Conservation (phyloP, 2,797 vertebrate genomes). For the Diplodus puntazzo region DNA sequence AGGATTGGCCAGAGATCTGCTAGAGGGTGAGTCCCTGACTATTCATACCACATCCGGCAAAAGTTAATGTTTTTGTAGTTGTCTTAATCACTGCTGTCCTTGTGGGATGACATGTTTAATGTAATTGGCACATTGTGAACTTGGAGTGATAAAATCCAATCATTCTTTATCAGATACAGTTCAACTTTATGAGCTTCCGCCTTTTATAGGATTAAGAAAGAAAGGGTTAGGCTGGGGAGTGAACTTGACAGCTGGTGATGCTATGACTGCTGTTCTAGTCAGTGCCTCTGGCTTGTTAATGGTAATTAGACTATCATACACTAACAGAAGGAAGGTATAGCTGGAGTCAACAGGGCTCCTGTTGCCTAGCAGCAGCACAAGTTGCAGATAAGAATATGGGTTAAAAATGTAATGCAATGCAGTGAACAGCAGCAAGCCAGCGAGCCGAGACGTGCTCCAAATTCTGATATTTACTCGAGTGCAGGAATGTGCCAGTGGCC, state of each 20-base stretch:
- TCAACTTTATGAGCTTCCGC: neutral
- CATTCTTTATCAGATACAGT: neutral
- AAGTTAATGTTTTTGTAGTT: neutral
- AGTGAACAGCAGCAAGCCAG: slow-evolving; percentile 42
- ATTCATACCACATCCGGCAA: neutral
- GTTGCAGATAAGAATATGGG: slow-evolving; percentile 71
- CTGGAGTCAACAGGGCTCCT: slow-evolving; percentile 57
- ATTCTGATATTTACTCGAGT: slow-evolving; percentile 56
- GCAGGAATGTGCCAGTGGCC: slow-evolving; percentile 54
- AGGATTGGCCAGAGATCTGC: slow-evolving; percentile 94
- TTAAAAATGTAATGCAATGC: slow-evolving; percentile 73
- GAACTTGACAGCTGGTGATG: slow-evolving; percentile 16
- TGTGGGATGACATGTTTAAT: neutral
- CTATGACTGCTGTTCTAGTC: slow-evolving; percentile 24
- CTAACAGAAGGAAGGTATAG: slow-evolving; percentile 63
- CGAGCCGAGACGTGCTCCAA: slow-evolving; percentile 34
- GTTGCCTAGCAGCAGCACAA: slow-evolving; percentile 82
- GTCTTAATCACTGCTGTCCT: neutral
- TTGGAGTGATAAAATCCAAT: too few species aligned
- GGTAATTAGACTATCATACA: slow-evolving; percentile 52
- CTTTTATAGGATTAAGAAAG: neutral
- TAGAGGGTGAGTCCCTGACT: slow-evolving; percentile 88
- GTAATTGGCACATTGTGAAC: neutral
- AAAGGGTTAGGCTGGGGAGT: neutral
- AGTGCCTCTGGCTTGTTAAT: slow-evolving; percentile 33